These are phyloP conservation scores for Schizaphis graminum DNA, from an alignment of 2,888 invertebrate genomes.

Conservation along the genomic window DNA sequence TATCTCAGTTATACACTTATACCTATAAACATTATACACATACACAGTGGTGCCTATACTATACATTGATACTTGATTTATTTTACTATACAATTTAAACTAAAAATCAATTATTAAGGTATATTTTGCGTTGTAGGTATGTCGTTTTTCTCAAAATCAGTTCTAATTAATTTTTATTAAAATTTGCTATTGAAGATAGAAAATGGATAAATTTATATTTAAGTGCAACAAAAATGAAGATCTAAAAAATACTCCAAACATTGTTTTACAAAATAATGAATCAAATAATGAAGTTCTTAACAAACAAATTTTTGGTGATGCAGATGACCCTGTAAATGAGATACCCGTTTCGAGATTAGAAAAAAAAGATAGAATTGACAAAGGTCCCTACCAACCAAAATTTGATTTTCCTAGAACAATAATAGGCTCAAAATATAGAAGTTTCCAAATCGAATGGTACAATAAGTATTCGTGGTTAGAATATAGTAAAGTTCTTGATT, in stretches of 20 bases:
- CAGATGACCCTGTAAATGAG: conserved; percentile 35
- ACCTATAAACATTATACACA: conserved; percentile 22
- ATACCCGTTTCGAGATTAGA: conserved; percentile 3
- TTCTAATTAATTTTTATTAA: not conserved
- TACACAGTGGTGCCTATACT: not conserved
- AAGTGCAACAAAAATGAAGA: not conserved
- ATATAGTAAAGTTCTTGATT: conserved; percentile 28
- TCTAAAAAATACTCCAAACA: conserved; percentile 15
- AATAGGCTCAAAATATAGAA: conserved; percentile 35
- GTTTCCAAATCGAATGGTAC: conserved; percentile 46
- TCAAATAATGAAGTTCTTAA: conserved; percentile 46
- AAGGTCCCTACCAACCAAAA: conserved; percentile 47
- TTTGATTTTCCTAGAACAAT: conserved; percentile 36
- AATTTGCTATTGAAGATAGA: conserved; percentile 20
- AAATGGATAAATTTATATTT: conserved; percentile 20
- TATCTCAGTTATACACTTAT: not conserved
- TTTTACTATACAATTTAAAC: not conserved
- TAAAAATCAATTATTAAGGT: not conserved
- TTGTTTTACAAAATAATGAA: conserved; percentile 37
- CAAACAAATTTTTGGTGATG: conserved; percentile 16
- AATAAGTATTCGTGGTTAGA: conserved; percentile 43
- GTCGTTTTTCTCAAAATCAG: not conserved
- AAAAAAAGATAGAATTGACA: conserved; percentile 49
- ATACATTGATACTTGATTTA: not conserved
- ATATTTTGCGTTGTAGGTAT: conserved; percentile 22